Percentiles rank a stretch among this genome's conserved stretches.
phyloP scores from a whole-genome alignment of 2,888 invertebrate genomes.

The Plebejus anna region DNA sequence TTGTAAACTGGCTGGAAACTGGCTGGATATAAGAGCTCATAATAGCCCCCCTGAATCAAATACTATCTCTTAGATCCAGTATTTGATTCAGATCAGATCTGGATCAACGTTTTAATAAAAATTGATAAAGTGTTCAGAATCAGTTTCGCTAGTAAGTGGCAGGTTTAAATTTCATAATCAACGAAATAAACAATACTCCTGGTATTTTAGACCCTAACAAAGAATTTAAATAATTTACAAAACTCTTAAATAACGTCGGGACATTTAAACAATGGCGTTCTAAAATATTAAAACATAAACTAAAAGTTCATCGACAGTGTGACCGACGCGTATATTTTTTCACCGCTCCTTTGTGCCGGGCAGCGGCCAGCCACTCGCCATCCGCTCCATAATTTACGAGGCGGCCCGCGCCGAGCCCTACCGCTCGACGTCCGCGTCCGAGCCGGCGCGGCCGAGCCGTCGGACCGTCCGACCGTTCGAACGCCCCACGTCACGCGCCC shows the following conservation, averaged over 20 bases:
- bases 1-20: no score
- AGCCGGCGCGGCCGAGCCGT: background rate
- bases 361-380: constrained; percentile 45
- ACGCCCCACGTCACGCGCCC: constrained; percentile 44
- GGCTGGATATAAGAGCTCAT: no score
- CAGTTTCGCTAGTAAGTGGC: background rate
- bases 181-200: background rate
- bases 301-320: constrained; percentile 9
- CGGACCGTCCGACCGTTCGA: background rate
- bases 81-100: background rate
- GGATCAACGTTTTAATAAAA: background rate
- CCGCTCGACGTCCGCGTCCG: background rate
- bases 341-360: constrained; percentile 66
- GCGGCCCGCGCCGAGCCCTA: constrained; percentile 40
- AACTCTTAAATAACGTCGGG: constrained; percentile 1
- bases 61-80: no score
- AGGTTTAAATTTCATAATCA: background rate
- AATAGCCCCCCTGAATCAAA: no score
- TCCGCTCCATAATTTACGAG: constrained; percentile 47
- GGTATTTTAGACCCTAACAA: background rate
- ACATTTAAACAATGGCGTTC: constrained; percentile 19
- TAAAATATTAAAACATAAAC: constrained; percentile 21
- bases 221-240: background rate
- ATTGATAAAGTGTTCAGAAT: background rate
- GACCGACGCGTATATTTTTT: constrained; percentile 56